phyloP scores from a whole-genome alignment of 1,140 invertebrate species.

The Monochamus saltuarius region DNA sequence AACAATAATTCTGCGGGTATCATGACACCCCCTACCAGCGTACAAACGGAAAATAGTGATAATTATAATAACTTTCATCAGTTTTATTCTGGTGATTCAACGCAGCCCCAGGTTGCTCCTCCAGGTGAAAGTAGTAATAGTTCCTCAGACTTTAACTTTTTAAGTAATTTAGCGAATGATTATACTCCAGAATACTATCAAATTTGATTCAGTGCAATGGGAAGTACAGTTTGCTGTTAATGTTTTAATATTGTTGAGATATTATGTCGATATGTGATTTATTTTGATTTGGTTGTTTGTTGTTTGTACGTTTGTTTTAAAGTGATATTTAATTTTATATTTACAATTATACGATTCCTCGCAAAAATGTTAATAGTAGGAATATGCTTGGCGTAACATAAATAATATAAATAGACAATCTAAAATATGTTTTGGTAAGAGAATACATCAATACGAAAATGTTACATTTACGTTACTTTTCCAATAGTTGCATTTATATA shows the following conservation, averaged over 20 bases:
- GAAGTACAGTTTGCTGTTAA: conserved; percentile 30
- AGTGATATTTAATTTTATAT: background rate
- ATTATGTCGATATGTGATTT: background rate
- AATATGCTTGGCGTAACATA: no score
- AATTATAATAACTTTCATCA: conserved; percentile 69
- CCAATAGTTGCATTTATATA: no score
- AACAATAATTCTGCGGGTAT: conserved; percentile 38
- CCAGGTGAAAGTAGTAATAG: conserved; percentile 81
- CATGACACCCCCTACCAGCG: conserved; percentile 62
- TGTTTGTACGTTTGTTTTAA: conserved; percentile 2
- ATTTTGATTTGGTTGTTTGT: conserved; percentile 10
- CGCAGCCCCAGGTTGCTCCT: conserved; percentile 53
- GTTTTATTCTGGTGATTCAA: conserved; percentile 64
- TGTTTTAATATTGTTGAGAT: conserved; percentile 28
- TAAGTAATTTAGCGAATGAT: conserved; percentile 86
- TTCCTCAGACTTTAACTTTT: conserved; percentile 88
- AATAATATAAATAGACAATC: no score
- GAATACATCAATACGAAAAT: no score
- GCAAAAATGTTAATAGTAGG: no score
- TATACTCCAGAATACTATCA: conserved; percentile 91
- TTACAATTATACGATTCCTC: no score
- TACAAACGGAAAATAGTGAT: conserved; percentile 59
- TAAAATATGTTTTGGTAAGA: no score
- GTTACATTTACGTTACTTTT: no score
- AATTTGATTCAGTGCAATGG: conserved; percentile 60